These are phyloP conservation scores for Anarhynchus alexandrinus DNA, from an alignment of 2,113 vertebrate species.

Conservation along the genomic window DNA sequence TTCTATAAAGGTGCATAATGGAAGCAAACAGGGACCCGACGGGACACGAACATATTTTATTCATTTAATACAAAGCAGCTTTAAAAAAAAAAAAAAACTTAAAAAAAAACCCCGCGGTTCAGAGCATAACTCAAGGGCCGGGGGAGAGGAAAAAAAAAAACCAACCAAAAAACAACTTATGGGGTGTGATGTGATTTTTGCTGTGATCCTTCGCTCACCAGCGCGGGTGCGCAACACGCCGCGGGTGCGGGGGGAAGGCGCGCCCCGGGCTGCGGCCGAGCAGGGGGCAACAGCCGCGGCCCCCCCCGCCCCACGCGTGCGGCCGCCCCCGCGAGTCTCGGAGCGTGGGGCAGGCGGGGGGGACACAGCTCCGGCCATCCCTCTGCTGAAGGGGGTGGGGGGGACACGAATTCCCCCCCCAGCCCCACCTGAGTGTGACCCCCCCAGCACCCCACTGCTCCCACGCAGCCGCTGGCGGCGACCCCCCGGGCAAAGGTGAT, in stretches of 20 bases:
- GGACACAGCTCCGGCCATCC: not conserved
- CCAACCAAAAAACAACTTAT: not conserved
- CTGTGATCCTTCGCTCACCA: not conserved
- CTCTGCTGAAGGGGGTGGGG: not conserved
- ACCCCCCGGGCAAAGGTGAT: not conserved
- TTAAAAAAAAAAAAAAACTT: not conserved
- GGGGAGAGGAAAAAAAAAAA: not conserved
- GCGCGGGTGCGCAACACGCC: not conserved
- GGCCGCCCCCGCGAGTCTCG: not conserved
- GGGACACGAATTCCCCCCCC: no score
- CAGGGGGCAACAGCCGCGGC: not conserved
- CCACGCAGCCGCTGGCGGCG: not conserved
- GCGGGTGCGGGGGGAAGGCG: not conserved
- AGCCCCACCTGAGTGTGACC: no score
- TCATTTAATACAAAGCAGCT: conserved; percentile 63
- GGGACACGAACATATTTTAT: conserved; percentile 53
- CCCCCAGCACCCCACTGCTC: not conserved
- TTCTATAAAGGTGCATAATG: not conserved
- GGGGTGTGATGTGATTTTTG: conserved; percentile 61
- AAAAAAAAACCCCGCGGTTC: not conserved
- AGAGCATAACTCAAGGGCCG: not conserved
- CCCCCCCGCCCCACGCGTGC: not conserved
- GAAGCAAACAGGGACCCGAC: conserved; percentile 29
- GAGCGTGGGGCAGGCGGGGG: not conserved
- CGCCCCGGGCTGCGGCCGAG: not conserved